phyloP scores from a whole-genome alignment of 2,113 vertebrate genomes.

The Oenanthe melanoleuca region DNA sequence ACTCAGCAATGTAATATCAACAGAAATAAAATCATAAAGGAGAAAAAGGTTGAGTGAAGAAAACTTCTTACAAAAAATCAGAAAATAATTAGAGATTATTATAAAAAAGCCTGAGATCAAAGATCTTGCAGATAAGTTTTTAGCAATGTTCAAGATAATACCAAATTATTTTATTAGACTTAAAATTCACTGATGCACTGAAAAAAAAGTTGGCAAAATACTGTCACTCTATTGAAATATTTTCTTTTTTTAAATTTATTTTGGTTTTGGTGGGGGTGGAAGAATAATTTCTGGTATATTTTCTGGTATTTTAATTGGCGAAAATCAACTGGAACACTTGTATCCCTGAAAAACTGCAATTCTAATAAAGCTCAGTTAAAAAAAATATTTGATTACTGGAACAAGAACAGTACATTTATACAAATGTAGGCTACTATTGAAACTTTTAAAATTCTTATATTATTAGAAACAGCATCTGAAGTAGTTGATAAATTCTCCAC shows the following conservation, averaged over 20 bases:
- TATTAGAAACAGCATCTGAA: not conserved
- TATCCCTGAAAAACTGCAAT: not conserved
- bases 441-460: not conserved
- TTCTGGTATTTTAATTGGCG: not conserved
- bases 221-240: not conserved
- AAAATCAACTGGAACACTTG: not conserved
- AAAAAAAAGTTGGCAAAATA: not conserved
- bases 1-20: conserved; percentile 79
- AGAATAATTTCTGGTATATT: not conserved
- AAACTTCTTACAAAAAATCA: conserved; percentile 64
- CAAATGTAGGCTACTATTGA: not conserved
- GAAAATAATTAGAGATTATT: conserved; percentile 50
- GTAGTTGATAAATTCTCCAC: not conserved
- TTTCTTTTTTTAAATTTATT: not conserved
- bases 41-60: conserved; percentile 67
- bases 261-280: accelerated
- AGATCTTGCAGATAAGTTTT: not conserved
- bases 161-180: not conserved
- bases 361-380: not conserved
- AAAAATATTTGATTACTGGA: not conserved
- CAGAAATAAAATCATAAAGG: conserved; percentile 78
- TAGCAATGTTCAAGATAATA: not conserved
- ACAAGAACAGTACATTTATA: not conserved
- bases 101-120: conserved; percentile 69
- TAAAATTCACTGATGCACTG: not conserved